Conservation (phyloP, 2,888 invertebrate species). For the Epinotia demarniana region DNA sequence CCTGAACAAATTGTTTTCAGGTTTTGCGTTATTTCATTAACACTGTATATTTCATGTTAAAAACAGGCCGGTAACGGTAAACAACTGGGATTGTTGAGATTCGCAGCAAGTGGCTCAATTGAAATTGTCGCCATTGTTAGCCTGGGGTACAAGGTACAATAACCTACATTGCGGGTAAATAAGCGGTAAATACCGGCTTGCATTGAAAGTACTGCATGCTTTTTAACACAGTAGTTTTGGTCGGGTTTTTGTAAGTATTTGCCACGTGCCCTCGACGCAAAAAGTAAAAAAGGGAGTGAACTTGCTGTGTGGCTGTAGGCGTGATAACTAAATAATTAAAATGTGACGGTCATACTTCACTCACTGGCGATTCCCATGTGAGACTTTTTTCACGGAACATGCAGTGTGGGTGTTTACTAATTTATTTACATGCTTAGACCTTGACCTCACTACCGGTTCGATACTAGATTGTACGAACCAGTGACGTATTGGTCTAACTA, state of each 20-base stretch:
- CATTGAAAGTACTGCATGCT: not conserved
- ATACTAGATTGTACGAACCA: not conserved
- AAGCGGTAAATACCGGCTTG: not conserved
- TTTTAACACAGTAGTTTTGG: not conserved
- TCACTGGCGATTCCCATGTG: conserved; percentile 12
- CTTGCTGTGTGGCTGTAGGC: conserved; percentile 1
- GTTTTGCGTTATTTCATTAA: too few relatives aligned
- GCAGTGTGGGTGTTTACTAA: not conserved
- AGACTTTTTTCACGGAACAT: conserved; percentile 6
- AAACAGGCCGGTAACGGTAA: not conserved
- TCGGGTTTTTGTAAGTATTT: conserved; percentile 6
- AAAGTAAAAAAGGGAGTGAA: conserved; percentile 23
- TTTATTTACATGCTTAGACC: conserved; percentile 1
- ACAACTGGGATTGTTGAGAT: not conserved
- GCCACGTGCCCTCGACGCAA: conserved; percentile 1
- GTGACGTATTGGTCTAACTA: not conserved
- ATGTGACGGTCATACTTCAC: conserved; percentile 12
- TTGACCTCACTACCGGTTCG: conserved; percentile 4
- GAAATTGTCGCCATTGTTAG: conserved; percentile 20
- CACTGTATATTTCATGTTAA: too few relatives aligned
- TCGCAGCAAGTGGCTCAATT: conserved; percentile 38
- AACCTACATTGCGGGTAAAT: not conserved
- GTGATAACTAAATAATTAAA: conserved; percentile 15
- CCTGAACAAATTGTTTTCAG: too few relatives aligned
- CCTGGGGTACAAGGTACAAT: not conserved